Base-by-base conservation (phyloP, 1,140 invertebrate species). In the Drosophila sucinea region DNA sequence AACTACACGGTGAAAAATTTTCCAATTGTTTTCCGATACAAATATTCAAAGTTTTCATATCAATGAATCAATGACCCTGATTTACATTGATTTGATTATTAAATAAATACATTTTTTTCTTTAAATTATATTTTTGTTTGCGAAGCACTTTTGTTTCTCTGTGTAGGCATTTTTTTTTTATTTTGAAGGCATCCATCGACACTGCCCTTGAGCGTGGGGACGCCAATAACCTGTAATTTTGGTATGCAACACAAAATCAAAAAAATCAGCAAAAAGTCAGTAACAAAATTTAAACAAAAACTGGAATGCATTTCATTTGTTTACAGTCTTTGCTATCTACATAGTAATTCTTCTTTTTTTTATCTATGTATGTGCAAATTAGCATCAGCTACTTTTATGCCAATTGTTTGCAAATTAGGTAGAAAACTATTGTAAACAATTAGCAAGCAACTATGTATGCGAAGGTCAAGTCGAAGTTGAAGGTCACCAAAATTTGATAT, bases 381-480 rank as follows among this genome's bases (percentile, higher is more conserved):
- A 38, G 35, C 56, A 25, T 4, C 11, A 65, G 47, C 30, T 73
- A 73, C 47, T 72, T 57, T 67, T 23, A 32, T 17, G 27, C 11
- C 25, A 41, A 76, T 76, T 76, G 65, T 69, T 58, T 76, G 73
- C 60, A 63, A 76, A 69, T 63, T 75, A 51, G 44, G 25, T 23
- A 23, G 27, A 51, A 10, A 25, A 51, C 17, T 27, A 47, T 62
- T 30, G 23, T 60, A 60, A 47, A 47, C 23, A 51, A 51, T 51
- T 25, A 51, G 3, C 44, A 51, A 51, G 25, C 35, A 27, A 6
- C 0, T 4, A 47, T 17, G 2, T 4, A 47, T 17, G 2, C 6
- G 17, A 51, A 51, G 44, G 44, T 51, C 44, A 51, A 51, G 23
- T 25, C 8, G 2, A 51, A 27, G 17, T 47, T 47, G 6, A 47